Base-by-base conservation (phyloP, 2,113 vertebrate species). In the Microtus pennsylvanicus region DNA sequence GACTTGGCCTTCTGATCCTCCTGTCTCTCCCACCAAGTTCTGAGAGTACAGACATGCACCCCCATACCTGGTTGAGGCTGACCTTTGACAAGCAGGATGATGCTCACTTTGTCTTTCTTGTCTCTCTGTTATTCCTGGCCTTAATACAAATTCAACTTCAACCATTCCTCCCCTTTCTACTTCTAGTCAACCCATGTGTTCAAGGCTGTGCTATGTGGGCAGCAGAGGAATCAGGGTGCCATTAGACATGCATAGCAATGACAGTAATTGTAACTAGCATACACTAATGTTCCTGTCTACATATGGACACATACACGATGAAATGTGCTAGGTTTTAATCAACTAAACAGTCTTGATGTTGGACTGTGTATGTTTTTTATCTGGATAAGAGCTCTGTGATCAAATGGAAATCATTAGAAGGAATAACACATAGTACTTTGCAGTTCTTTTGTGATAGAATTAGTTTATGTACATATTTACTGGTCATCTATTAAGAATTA, bases 401-500 rank as follows among this genome's bases (percentile, higher is more conserved):
- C 35, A 89, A 88, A 55, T 82, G 47, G 83, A 86, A 63, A 14
- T 78, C n/a, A 47, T 52, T 90, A 83, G 47, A 95, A 58, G 45
- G 38, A 87, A 38, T 80, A 42, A 33, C 24, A 65, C 24, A 1
- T 83, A 75, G 74, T 85, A 70, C 52, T 75, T 94, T 89, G 69
- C 35, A 24, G 87, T 80, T 89, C 77, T 89, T 88, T 88, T 55
- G 7, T 74, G 69, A 55, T 90, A 33, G 75, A 93, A 63, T 96
- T 89, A 69, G 63, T 93, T 96, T 89, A 69, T 3, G 3, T 42
- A 45, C 28, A 24, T 93, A 12, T 90, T 45, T 85, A 24, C 38
- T 89, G 35, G 76, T 72, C 28, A 87, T 50, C 96, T 91, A 45
- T 10, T 96, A 96, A 95, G 42, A 42, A 92, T 80, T 80, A 91